Base-by-base conservation (phyloP, 2,888 invertebrate species). In the Smittia sp. region DNA sequence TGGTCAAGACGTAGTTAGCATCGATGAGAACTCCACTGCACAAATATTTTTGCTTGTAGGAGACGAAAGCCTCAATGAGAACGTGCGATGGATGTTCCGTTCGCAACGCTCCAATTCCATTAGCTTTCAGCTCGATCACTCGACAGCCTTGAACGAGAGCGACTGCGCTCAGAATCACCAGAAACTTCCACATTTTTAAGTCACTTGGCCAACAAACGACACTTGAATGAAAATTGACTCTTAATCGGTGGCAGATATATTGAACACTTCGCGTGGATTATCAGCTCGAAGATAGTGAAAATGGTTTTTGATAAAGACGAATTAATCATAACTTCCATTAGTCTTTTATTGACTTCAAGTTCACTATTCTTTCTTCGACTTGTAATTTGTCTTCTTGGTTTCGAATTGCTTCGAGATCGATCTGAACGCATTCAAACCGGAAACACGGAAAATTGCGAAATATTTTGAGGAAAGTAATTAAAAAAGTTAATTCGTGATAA, bases 41-140 rank as follows among this genome's bases (percentile, higher is more conserved):
- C 15, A 24, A 20, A 11, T 41, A 32, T 1, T 39, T 46, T 11
- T 22, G 11, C 13, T 72, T 24, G 18, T 46, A 73, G 32, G 3
- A 20, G 7, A 25, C n/a, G 20, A 65, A 73, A n/a, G 9, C 24
- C 58, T 73, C 73, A 4, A 73, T 3, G 0, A 73, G 13, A 1
- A 65, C 73, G 13, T 54, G 38, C 1, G 25, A 25, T 27, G 73
- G 20, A 41, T 18, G 24, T 22, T 15, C 25, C 6, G 38, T 38
- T 11, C 73, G 73, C 15, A 13, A 7, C 18, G 18, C 9, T 25
- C 13, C 38, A 18, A 41, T 32, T 25, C 73, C 73, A 52, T 63
- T 65, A 9, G 73, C 41, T 32, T 62, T 18, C 25, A 46, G 9
- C 22, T 63, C 46, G 39, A 73, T 65, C 27, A 65, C 73, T 18